Percentiles rank a stretch among this genome's conserved stretches.
phyloP scores from a whole-genome alignment of 1,140 invertebrate species.

The Cotesia typhae region DNA sequence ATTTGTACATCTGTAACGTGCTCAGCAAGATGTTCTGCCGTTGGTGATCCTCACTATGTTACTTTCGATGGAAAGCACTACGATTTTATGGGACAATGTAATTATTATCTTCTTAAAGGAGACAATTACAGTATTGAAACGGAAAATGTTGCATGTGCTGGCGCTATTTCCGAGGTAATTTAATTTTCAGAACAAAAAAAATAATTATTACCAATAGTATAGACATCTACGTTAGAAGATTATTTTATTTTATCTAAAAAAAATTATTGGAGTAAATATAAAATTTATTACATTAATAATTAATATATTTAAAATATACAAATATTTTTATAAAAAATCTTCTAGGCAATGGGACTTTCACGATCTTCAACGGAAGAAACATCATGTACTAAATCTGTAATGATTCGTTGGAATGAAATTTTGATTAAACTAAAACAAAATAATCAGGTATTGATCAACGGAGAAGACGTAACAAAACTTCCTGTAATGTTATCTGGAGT shows the following conservation, averaged over 20 bases:
- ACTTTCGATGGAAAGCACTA: constrained; percentile 88
- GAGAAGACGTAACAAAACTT: constrained; percentile 73
- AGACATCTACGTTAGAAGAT: too few species aligned
- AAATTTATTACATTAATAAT: too few species aligned
- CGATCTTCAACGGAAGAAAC: constrained; percentile 68
- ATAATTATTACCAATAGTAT: neutral
- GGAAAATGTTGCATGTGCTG: constrained; percentile 84
- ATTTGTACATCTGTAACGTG: constrained; percentile 79
- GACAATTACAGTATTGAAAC: constrained; percentile 77
- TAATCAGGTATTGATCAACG: constrained; percentile 74
- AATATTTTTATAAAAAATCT: constrained; percentile 26
- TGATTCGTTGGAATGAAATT: constrained; percentile 64
- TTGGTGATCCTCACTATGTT: constrained; percentile 90
- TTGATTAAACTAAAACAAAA: constrained; percentile 78
- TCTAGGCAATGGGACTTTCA: constrained; percentile 72
- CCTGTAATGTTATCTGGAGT: constrained; percentile 70
- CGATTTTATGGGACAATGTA: constrained; percentile 90
- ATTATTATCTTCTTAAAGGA: constrained; percentile 80
- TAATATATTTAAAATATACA: too few species aligned
- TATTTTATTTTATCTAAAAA: too few species aligned
- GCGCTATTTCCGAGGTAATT: constrained; percentile 75
- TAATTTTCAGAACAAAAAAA: neutral
- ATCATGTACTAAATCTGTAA: constrained; percentile 85
- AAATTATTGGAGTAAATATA: too few species aligned
- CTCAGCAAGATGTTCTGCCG: constrained; percentile 77